Conservation (phyloP, 1,140 invertebrate genomes). For the Daktulosphaira vitifoliae region DNA sequence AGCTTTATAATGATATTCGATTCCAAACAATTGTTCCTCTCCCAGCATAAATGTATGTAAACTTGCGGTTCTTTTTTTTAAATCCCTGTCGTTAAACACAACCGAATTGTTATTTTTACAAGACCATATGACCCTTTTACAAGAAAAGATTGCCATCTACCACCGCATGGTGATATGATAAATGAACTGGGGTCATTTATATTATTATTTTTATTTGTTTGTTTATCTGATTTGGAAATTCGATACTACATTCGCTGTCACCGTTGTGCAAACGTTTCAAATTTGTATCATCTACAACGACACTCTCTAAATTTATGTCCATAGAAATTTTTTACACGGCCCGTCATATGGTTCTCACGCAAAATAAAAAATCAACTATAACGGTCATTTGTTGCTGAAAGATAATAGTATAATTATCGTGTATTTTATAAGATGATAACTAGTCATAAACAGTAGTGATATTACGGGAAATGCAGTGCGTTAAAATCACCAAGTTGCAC, state of each 20-base stretch:
- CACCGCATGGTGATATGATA: neutral
- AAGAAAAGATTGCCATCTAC: conserved; percentile 7
- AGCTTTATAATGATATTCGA: no score
- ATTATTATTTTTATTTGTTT: conserved; percentile 27
- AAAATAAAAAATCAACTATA: conserved; percentile 13
- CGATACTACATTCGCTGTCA: neutral
- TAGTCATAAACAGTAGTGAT: no score
- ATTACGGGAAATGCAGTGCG: no score
- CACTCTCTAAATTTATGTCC: no score
- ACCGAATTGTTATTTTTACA: conserved; percentile 13
- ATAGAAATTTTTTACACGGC: no score
- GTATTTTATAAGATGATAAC: no score
- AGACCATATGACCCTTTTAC: conserved; percentile 20
- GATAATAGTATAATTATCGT: no score
- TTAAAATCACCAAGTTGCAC: no score
- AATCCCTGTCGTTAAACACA: neutral
- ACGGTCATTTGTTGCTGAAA: no score
- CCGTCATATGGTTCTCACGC: conserved; percentile 18
- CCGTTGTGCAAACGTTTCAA: neutral
- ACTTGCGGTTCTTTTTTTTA: conserved; percentile 8
- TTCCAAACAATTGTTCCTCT: no score
- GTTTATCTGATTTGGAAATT: conserved; percentile 30
- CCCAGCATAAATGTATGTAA: neutral
- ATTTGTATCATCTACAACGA: conserved; percentile 24
- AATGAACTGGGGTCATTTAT: conserved; percentile 18